Evolutionary conservation across 2,113 vertebrate genomes (phyloP).

Genomic region (Raphicerus campestris): DNA sequence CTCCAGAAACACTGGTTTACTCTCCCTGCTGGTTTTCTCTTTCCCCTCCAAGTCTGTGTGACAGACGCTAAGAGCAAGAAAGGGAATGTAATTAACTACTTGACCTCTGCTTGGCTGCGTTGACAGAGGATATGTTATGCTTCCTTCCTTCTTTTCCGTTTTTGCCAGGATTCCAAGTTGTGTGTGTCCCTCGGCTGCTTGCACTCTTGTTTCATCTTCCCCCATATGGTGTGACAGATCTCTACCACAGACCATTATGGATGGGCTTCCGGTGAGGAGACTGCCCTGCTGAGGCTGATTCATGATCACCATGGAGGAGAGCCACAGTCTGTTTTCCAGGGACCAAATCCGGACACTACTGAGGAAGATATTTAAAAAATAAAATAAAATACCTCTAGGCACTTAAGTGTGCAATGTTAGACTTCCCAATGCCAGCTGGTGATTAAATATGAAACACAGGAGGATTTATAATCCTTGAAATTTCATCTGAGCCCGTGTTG

Average conservation of each 20-base stretch:
- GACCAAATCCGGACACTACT: conserved; percentile 47
- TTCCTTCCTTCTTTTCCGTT: conserved; percentile 46
- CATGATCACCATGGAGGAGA: conserved; percentile 32
- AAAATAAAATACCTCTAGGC: background rate
- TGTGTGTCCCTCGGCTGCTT: conserved; percentile 23
- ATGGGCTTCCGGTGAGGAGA: background rate
- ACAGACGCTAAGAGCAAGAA: conserved; percentile 25
- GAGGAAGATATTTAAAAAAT: background rate
- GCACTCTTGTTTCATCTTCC: conserved; percentile 45
- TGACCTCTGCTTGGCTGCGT: conserved; percentile 36
- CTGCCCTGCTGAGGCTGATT: conserved; percentile 29
- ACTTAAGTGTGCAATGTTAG: conserved; percentile 61
- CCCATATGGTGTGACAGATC: conserved; percentile 58
- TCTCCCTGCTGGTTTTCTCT: conserved; percentile 9
- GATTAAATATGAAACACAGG: conserved; percentile 64
- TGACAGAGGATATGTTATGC: conserved; percentile 4
- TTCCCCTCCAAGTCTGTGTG: background rate
- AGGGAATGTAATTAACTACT: conserved; percentile 52
- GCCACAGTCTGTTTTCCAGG: conserved; percentile 47
- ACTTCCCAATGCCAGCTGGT: conserved; percentile 66
- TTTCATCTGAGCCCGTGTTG: conserved; percentile 45
- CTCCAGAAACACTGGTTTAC: conserved; percentile 35
- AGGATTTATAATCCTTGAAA: conserved; percentile 71
- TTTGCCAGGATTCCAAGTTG: conserved; percentile 48
- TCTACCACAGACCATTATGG: conserved; percentile 20